Evolutionary conservation across 2,888 invertebrate genomes (phyloP), one percentile per base, ranked within the genome.

Genomic region (Brachypalpus laphriformis): DNA sequence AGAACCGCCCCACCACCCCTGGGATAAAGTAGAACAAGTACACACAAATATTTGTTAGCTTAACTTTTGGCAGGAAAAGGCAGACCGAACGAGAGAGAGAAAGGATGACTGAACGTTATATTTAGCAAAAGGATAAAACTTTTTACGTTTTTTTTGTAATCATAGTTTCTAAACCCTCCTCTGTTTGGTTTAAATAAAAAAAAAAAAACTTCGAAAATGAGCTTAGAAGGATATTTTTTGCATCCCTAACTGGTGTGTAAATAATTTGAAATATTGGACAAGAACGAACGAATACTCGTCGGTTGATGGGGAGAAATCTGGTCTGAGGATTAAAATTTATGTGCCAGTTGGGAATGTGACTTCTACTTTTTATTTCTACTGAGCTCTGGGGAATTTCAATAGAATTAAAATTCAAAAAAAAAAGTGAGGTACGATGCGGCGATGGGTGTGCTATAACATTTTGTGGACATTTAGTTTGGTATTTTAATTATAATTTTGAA

Each of bases 11-110:
- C 2, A 2, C 14, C n/a, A 9, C n/a, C n/a, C 5, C 5, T 25
- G 25, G 25, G 66, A 78, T 63, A 74, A 76, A 56, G 72, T 72
- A 40, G 37, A 78, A 78, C 72, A 68, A 61, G 77, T 31, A 66
- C 72, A 66, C n/a, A 68, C 72, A 82, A 82, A 83, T 83, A 78
- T 83, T 83, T 82, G 78, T 66, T 45, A 63, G 82, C 65, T 82
- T 56, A 68, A 61, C 66, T 61, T 76, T 72, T 66, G 66, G 31
- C 61, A 56, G 34, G 1, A 34, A n/a, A 42, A 51, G 37, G 18
- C 34, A 4, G n/a, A n/a, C 7, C 25, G 6, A n/a, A 16, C 4
- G 18, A 16, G n/a, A 40, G 14, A 31, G 28, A 14, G 25, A 9
- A n/a, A 28, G 16, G 1, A 22, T 59, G 22, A 40, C 51, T 37